Base-by-base conservation (phyloP, 2,888 invertebrate species). In the Polydrusus cervinus region DNA sequence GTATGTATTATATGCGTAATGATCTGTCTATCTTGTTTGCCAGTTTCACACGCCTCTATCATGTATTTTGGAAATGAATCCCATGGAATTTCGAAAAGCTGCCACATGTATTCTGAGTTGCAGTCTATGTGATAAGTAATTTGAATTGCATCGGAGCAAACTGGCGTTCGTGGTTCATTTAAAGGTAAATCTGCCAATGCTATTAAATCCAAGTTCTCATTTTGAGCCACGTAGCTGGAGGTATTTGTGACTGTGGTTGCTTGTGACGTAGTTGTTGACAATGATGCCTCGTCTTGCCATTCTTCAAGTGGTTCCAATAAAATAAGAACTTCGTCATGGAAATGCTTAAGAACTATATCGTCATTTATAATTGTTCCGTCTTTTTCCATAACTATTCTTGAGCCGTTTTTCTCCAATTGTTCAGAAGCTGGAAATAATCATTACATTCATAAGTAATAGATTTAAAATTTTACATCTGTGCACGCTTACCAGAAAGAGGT, bases 41-140 rank as follows among this genome's bases (percentile, higher is more conserved):
- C 77, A 14, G 60, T 69, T 53, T 77, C 74, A 43, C 77, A 78
- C 7, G 51, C 20, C 6, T 49, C 43, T 43, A 77, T 49, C 40
- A 75, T 61, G 60, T 78, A 18, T 25, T 49, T 49, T 6, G 77
- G 74, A 38, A 77, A 65, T 70, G 75, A 75, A 18, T 75, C 47
- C 72, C 74, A 79, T 9, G 74, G 71, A 55, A 78, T 73, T 72
- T 78, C 62, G 57, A 78, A 79, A 43, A 64, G 43, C 18, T 53
- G 49, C 76, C 78, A 77, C 16, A 68, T 47, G 13, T 60, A 51
- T 55, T 78, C 76, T 14, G 62, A 38, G 45, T 71, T 76, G 25
- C 45, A 40, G n/a, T 74, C 65, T 5, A 20, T 20, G 18, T 20
- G 8, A 10, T 51, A 18, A 5, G 20, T 51, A 20, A 20, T 51